These are phyloP conservation scores for Tonatia bakeri DNA, from an alignment of 2,113 vertebrate genomes.

Conservation along the genomic window DNA sequence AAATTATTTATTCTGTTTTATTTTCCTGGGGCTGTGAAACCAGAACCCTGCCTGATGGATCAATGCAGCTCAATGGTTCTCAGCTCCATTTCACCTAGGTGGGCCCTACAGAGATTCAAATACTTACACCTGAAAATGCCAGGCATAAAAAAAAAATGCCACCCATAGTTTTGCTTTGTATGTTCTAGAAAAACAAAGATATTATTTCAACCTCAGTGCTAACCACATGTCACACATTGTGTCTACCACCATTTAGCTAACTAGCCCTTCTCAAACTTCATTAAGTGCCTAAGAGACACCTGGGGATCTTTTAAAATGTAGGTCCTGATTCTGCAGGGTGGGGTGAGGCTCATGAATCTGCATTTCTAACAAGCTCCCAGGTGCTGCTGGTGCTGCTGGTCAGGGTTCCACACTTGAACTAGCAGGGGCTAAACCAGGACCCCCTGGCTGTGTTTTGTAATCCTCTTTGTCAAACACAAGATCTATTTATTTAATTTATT, in stretches of 20 bases:
- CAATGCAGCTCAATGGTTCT: neutral
- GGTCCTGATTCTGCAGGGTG: neutral
- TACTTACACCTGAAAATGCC: neutral
- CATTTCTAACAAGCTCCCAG: neutral
- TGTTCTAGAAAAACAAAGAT: neutral
- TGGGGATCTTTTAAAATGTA: neutral
- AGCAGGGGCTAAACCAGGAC: neutral
- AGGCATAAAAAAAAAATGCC: neutral
- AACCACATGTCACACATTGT: neutral
- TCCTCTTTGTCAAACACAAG: conserved; percentile 1
- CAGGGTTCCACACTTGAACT: neutral
- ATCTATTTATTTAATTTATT: no score
- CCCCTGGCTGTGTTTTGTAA: neutral
- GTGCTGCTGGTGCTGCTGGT: neutral
- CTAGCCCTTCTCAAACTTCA: neutral
- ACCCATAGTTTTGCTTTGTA: neutral
- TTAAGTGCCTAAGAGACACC: neutral
- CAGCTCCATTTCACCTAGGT: neutral
- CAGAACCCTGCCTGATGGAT: neutral
- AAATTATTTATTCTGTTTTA: conserved; percentile 6
- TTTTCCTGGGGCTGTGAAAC: neutral
- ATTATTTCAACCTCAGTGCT: neutral
- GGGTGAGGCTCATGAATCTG: neutral
- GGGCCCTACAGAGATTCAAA: neutral
- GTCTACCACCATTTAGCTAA: neutral